Evolutionary conservation across 1,140 invertebrate genomes (phyloP), one percentile per base, ranked within the genome.

Genomic region (Drosophila murphyi): DNA sequence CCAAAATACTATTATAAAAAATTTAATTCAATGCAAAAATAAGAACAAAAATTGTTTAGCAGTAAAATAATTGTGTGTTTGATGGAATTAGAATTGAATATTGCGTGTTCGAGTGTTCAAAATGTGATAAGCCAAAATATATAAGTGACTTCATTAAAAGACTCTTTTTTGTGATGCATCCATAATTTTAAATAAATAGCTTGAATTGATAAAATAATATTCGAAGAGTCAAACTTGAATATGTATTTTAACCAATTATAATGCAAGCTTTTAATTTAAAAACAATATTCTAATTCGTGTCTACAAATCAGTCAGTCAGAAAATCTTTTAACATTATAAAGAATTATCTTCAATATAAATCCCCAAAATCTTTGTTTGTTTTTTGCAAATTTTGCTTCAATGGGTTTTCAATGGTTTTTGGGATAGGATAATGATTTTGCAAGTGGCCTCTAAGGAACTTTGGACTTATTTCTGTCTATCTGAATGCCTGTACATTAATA

Each of bases 401-500:
- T 8, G 4, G 10, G 2, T 34, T 57, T 45, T 51, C 35, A 41
- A 43, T 64, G 32, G 43, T 31, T 41, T 20, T 31, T 20, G 7
- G 10, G 10, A 6, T 3, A 2, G 31, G 37, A 20, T 7, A 47
- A 47, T 20, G 56, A 39, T 5, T 51, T 68, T 34, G 32, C 34
- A 57, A 67, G 31, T 10, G 34, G 34, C 7, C n/a, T 34, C 10
- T 39, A 35, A 51, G 59, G 39, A 39, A n/a, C 43, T 71, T 71
- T 34, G n/a, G 8, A 2, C n/a, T 50, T 20, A 31, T 52, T 70
- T 67, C 56, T 70, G 51, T 71, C 59, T 62, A 75, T 71, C 67
- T 70, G 32, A 75, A 71, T 63, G 52, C 32, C 52, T 34, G 31
- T 5, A 59, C 51, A 75, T 75, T 63, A 75, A 75, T 75, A 75